Evolutionary conservation across 2,888 invertebrate species (phyloP).

Genomic region (Globia sparganii): DNA sequence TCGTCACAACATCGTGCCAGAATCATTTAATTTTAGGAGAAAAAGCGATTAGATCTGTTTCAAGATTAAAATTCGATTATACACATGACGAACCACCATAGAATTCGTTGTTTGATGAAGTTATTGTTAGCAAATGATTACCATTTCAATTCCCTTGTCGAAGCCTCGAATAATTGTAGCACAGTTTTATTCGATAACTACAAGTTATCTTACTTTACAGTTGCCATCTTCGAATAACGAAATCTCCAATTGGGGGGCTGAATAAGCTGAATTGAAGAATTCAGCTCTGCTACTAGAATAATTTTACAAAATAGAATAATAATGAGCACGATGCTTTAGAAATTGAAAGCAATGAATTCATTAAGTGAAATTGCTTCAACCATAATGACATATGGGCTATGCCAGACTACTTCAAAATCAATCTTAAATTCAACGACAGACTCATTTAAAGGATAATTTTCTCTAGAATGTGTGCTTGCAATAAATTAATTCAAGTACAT

Average conservation of each 20-base stretch:
- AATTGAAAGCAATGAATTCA: slow-evolving; percentile 23
- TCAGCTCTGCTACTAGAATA: not conserved
- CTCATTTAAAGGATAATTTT: slow-evolving; percentile 15
- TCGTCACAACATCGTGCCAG: not conserved
- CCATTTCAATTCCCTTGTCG: slow-evolving; percentile 10
- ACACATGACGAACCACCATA: not conserved
- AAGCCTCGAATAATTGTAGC: not conserved
- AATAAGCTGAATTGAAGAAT: not conserved
- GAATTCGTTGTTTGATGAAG: slow-evolving; percentile 13
- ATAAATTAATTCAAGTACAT: slow-evolving; percentile 29
- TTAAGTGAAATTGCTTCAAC: not conserved
- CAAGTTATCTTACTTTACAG: not conserved
- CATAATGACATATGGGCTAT: not conserved
- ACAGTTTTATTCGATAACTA: slow-evolving; percentile 1
- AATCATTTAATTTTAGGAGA: not conserved
- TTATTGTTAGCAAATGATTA: slow-evolving; percentile 24
- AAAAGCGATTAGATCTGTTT: not conserved
- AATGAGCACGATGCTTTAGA: not conserved
- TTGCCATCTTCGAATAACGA: not conserved
- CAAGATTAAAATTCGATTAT: slow-evolving; percentile 12
- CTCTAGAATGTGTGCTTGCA: slow-evolving; percentile 18
- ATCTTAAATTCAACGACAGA: slow-evolving; percentile 22
- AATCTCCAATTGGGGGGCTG: not conserved
- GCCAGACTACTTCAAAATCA: slow-evolving; percentile 22
- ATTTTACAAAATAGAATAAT: not conserved